Base-by-base conservation (phyloP, 2,113 vertebrate genomes). In the Lethenteron reissneri region DNA sequence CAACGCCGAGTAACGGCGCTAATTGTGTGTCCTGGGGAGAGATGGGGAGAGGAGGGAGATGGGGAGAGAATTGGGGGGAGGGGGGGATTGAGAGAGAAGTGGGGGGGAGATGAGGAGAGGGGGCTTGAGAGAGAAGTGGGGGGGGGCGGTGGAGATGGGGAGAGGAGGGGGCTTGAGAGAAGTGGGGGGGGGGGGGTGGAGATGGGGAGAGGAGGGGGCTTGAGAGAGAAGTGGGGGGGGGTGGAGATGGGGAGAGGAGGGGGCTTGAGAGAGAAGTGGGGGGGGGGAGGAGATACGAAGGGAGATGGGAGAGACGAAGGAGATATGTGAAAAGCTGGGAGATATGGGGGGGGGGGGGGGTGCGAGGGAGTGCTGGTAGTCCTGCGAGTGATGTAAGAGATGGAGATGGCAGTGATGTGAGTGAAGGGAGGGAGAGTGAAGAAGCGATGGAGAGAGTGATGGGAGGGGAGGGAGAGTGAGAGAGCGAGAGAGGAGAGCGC, bases 21-120 rank as follows among this genome's bases (percentile, higher is more conserved):
- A 41, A 41, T 15, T 64, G 17, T 64, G 60, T 64, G 60, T 7
- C 60, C 17, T 14, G 17, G 70, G 15, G 56, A 41, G 73, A 69
- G 12, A 72, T 72, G 56, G 72, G 64, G 70, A 73, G 70, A 11
- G 73, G 70, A n/a, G 14, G 15, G 68, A 41, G n/a, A 41, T 8
- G 56, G 72, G 57, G 71, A 73, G 75, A 57, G 70, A 56, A 72
- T 7, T 7, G 11, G 8, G 10, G 57, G 5, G 14, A 1, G 10
- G 11, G 8, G 25, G 2, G 3, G 71, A 12, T 8, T 73, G 10
- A 56, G 58, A 10, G 12, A 12, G 11, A 17, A 59, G 2, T 73
- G 70, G 70, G 12, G 73, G 14, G 15, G 68, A 70, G 69, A 56
- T 8, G n/a, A 71, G 3, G 71, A 19, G 4, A 73, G 10, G 9